Base-by-base conservation (phyloP, 2,888 invertebrate species). In the Sphaerophoria rueppellii region DNA sequence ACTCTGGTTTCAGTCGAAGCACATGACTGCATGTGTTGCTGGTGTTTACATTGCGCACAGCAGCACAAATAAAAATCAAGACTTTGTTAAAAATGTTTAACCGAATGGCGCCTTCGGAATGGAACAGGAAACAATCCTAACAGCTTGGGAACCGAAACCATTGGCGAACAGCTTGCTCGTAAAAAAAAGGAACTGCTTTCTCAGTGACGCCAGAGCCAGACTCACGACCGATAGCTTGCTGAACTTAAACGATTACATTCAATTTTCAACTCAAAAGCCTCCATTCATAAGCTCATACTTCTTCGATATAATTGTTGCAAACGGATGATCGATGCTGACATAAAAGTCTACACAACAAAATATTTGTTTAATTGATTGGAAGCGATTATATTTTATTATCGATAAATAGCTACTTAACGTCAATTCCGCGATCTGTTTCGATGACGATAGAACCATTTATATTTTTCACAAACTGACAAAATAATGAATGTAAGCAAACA, bases 401-500 rank as follows among this genome's bases (percentile, higher is more conserved):
- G 79, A 75, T 75, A 83, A 50, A 43, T 77, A 50, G 71, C 70
- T 71, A 83, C 71, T 75, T 79, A 79, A 71, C 67, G 74, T 58
- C 79, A 79, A 75, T 79, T 75, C 16, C 24, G 24, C 54, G 67
- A 67, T 52, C 54, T 54, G 7, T 67, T 40, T 63, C 40, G 40
- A 58, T 58, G 24, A 24, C 35, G 48, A 65, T 65, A 65, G 35
- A 50, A 35, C 24, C 65, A 63, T 48, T 37, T 40, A 12, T 40
- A 37, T 6, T 3, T 3, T 37, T 3, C 2, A n/a, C 55, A 46
- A 32, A 12, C 1, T n/a, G 2, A 40, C 40, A 12, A 40, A 4
- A 14, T 55, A n/a, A 54, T 54, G 4, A 3, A 32, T 35, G 11
- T 12, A 35, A 32, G 24, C 16, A 65, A 65, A 35, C 48, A 32